phyloP scores from a whole-genome alignment of 2,113 vertebrate species.

The Menura novaehollandiae region DNA sequence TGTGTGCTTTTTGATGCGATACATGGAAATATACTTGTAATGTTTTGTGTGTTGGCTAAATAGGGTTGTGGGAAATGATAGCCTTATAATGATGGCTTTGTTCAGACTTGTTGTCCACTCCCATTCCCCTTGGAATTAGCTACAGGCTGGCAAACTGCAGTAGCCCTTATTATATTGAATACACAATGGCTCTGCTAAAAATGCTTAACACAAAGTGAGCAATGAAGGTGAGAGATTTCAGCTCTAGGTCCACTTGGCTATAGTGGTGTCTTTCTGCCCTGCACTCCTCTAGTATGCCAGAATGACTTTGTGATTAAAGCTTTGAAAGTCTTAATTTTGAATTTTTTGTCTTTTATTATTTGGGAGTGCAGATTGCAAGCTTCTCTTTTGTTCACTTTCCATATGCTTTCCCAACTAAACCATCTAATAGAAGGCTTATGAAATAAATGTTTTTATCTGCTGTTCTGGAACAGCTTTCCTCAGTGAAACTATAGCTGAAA shows the following conservation, averaged over 20 bases:
- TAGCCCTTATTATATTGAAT: constrained; percentile 20
- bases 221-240: background rate
- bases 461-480: background rate
- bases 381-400: background rate
- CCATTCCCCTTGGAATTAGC: constrained; percentile 21
- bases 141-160: constrained; percentile 18
- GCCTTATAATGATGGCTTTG: constrained; percentile 23
- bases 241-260: background rate
- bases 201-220: background rate
- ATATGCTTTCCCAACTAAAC: background rate
- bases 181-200: background rate
- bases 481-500: background rate
- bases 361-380: background rate
- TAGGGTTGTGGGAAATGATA: constrained; percentile 31
- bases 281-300: background rate
- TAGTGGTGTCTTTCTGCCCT: background rate
- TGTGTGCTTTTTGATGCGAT: background rate
- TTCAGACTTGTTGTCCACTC: constrained; percentile 57
- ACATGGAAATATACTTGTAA: background rate
- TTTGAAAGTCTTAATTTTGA: background rate
- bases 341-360: background rate
- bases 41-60: constrained; percentile 24
- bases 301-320: background rate
- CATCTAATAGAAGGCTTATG: background rate
- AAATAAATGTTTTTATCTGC: constrained; percentile 7